phyloP scores from a whole-genome alignment of 2,888 invertebrate species.

The Agonopterix heracliana region DNA sequence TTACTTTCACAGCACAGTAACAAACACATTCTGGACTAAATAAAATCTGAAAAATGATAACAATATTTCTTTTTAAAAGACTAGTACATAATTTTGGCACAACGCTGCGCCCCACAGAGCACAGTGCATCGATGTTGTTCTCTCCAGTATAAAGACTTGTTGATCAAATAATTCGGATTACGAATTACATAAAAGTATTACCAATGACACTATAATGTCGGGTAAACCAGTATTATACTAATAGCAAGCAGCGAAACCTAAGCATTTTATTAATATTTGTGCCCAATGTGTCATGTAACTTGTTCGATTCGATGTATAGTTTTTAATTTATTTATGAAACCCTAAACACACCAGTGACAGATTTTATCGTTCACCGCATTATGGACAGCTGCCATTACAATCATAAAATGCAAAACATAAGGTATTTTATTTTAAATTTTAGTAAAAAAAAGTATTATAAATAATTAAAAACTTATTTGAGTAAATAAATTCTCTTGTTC shows the following conservation, averaged over 20 bases:
- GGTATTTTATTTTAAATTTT: constrained; percentile 55
- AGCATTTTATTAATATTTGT: constrained; percentile 64
- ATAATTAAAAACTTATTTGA: constrained; percentile 70
- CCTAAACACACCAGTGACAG: constrained; percentile 52
- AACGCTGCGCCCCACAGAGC: constrained; percentile 59
- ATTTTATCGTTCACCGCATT: constrained; percentile 54
- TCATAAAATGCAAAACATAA: constrained; percentile 73
- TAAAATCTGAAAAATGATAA: constrained; percentile 71
- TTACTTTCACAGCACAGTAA: constrained; percentile 70
- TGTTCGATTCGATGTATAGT: constrained; percentile 62
- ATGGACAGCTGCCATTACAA: constrained; percentile 73
- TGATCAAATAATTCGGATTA: constrained; percentile 3
- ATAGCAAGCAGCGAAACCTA: constrained; percentile 58
- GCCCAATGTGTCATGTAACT: constrained; percentile 69
- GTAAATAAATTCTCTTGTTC: constrained; percentile 76
- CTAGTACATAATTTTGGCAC: constrained; percentile 76
- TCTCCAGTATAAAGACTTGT: constrained; percentile 27
- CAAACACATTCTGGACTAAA: constrained; percentile 75
- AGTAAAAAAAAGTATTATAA: constrained; percentile 63
- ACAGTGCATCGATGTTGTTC: constrained; percentile 69
- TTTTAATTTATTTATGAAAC: constrained; percentile 67
- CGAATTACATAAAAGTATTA: constrained; percentile 49
- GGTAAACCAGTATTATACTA: constrained; percentile 15
- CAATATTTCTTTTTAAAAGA: constrained; percentile 73
- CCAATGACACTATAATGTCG: constrained; percentile 33